Conservation (phyloP, 2,113 vertebrate genomes). For the Strigops habroptila region DNA sequence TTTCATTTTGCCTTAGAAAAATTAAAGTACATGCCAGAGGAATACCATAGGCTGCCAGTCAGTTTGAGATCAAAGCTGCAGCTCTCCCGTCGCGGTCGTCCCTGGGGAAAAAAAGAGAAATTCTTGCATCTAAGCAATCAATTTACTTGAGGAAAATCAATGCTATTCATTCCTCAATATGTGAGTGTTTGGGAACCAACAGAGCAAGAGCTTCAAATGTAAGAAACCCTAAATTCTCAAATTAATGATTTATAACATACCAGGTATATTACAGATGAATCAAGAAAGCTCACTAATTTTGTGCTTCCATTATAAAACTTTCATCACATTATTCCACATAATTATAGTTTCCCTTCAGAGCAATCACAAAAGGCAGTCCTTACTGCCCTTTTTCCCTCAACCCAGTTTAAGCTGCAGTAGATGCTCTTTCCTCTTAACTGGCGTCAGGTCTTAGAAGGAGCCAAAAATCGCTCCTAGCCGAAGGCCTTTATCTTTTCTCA, state of each 20-base stretch:
- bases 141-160: neutral
- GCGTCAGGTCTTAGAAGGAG: neutral
- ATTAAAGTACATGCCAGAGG: neutral
- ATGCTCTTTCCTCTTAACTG: neutral
- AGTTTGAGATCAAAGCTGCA: constrained; percentile 24
- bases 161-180: neutral
- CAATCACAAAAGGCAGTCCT: neutral
- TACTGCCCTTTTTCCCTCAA: neutral
- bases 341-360: neutral
- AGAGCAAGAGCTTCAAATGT: neutral
- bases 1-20: neutral
- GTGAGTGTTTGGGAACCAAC: neutral
- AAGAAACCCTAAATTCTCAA: neutral
- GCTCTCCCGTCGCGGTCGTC: neutral
- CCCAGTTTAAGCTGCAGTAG: neutral
- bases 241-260: neutral
- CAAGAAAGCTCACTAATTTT: neutral
- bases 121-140: neutral
- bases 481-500: neutral
- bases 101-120: neutral
- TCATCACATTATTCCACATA: neutral
- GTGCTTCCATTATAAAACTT: neutral
- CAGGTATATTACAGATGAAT: neutral
- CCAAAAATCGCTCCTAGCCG: neutral
- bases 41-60: neutral